phyloP scores from a whole-genome alignment of 2,888 invertebrate genomes.

The Drosophila flavopinicola region DNA sequence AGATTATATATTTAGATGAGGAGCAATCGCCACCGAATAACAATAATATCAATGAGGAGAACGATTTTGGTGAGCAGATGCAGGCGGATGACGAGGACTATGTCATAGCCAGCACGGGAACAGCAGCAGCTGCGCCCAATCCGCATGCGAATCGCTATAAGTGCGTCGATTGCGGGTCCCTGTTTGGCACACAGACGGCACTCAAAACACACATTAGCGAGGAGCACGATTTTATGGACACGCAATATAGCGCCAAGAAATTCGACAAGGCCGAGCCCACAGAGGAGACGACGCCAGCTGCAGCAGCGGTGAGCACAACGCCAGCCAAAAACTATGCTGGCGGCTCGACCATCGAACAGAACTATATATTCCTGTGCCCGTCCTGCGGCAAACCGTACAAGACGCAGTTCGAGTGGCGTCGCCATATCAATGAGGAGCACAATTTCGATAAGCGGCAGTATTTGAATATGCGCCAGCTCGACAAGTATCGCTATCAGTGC shows the following conservation, averaged over 20 bases:
- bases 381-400: conserved; percentile 78
- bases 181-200: conserved; percentile 64
- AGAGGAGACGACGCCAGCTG: conserved; percentile 9
- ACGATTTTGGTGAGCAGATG: conserved; percentile 72
- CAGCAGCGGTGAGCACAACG: not conserved
- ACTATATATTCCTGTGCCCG: conserved; percentile 79
- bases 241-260: conserved; percentile 39
- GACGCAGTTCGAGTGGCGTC: conserved; percentile 79
- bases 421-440: conserved; percentile 79
- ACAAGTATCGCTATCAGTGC: conserved; percentile 81
- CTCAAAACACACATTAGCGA: conserved; percentile 73
- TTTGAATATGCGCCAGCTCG: conserved; percentile 76
- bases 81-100: conserved; percentile 67
- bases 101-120: conserved; percentile 2
- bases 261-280: conserved; percentile 36
- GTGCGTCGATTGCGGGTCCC: conserved; percentile 74
- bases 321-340: conserved; percentile 12
- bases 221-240: conserved; percentile 70
- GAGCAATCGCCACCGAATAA: conserved; percentile 36
- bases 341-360: conserved; percentile 64
- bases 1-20: conserved; percentile 79
- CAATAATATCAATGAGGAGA: conserved; percentile 61
- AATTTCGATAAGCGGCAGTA: conserved; percentile 79
- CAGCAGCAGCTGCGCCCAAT: conserved; percentile 1
- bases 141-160: conserved; percentile 55